A percentile compares a stretch with the other conserved stretches of the same genome.
These are phyloP conservation scores for Seira musarum DNA, from an alignment of 2,888 invertebrate genomes.

Conservation along the genomic window DNA sequence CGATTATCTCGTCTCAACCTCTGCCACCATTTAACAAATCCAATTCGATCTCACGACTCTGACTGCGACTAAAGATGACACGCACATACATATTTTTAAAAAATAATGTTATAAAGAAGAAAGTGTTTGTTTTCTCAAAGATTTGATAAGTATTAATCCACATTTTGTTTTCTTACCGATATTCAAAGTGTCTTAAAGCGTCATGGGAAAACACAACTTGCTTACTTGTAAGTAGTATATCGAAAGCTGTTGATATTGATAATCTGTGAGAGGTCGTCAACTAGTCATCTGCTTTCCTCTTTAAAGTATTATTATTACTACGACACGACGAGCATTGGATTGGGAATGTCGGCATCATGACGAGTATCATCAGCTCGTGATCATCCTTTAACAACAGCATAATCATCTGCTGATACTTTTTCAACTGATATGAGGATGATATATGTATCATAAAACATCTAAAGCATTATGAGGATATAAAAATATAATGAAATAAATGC, in stretches of 20 bases:
- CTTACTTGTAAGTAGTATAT: no score
- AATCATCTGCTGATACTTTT: not conserved
- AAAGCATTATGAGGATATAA: conserved; percentile 18
- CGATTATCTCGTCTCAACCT: no score
- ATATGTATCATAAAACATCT: not conserved
- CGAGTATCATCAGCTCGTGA: not conserved
- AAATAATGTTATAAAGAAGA: no score
- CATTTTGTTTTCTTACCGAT: no score
- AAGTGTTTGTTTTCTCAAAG: no score
- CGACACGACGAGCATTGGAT: not conserved
- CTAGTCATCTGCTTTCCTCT: conserved; percentile 1
- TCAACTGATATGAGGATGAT: not conserved
- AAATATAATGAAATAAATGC: not conserved
- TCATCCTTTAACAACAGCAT: conserved; percentile 2
- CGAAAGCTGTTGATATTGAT: not conserved
- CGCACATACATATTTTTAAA: no score
- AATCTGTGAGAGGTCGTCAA: conserved; percentile 15
- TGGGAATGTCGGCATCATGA: conserved; percentile 11
- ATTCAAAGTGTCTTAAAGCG: no score
- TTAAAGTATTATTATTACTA: not conserved
- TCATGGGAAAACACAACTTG: no score
- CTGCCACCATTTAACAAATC: no score
- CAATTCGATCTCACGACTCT: no score
- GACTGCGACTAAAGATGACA: no score
- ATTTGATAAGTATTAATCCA: no score